These are phyloP conservation scores for Asarcornis scutulata DNA, from an alignment of 2,113 vertebrate species.

Conservation along the genomic window DNA sequence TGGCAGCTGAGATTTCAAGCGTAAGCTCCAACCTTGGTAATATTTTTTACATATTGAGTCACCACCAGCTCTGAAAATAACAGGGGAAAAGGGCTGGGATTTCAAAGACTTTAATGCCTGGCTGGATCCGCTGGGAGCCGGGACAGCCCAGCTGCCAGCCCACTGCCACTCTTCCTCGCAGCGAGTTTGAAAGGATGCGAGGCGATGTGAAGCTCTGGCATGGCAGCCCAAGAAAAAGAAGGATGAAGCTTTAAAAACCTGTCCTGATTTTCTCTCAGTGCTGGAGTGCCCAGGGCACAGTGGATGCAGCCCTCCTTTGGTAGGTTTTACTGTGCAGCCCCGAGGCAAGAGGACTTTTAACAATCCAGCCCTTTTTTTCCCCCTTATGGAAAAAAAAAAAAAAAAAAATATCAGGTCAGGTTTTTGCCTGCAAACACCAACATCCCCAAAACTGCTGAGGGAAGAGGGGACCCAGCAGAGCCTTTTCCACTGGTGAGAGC, in stretches of 20 bases:
- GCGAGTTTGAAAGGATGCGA: neutral
- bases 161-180: neutral
- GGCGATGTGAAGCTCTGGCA: neutral
- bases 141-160: neutral
- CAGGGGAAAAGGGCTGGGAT: neutral
- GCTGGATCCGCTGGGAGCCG: neutral
- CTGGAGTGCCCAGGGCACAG: neutral
- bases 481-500: neutral
- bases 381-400: neutral
- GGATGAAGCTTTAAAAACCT: neutral
- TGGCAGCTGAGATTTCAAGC: conserved; percentile 51
- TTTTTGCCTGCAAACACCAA: neutral
- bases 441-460: neutral
- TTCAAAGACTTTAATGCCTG: neutral
- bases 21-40: neutral
- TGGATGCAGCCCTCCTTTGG: rapidly evolving
- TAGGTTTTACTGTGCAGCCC: neutral
- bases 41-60: conserved; percentile 8
- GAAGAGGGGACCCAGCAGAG: neutral
- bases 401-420: neutral
- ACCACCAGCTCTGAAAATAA: neutral
- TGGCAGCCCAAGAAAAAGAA: neutral
- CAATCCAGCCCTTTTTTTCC: neutral
- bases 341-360: neutral
- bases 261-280: neutral